Conservation (phyloP, 2,888 invertebrate genomes). For the Drosophila conformis region DNA sequence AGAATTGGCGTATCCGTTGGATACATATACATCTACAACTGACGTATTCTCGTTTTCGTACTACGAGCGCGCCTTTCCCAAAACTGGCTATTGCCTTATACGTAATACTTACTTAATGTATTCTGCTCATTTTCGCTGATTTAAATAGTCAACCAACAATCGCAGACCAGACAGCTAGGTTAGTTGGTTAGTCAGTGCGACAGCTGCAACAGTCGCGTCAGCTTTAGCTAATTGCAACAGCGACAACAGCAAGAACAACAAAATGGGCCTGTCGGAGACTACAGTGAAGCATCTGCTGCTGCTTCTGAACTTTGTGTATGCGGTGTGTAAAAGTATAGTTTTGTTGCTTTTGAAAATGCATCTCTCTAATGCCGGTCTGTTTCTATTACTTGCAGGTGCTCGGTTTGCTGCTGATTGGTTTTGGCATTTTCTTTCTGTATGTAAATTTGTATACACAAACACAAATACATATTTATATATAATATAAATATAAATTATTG, state of each 20-base stretch:
- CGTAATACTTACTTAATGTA: conserved; percentile 62
- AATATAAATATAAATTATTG: background rate
- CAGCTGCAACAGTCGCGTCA: conserved; percentile 18
- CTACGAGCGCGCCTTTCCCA: conserved; percentile 24
- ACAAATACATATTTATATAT: background rate
- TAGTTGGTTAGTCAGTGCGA: conserved; percentile 24
- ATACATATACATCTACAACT: conserved; percentile 26
- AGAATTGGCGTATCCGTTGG: conserved; percentile 38
- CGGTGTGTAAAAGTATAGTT: conserved; percentile 63
- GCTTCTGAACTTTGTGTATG: conserved; percentile 78
- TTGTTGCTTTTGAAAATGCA: background rate
- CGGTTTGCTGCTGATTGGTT: conserved; percentile 74
- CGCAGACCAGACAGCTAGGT: conserved; percentile 5
- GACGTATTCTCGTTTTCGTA: conserved; percentile 14
- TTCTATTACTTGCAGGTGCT: conserved; percentile 65
- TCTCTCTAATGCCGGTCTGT: conserved; percentile 11
- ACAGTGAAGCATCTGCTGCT: conserved; percentile 80
- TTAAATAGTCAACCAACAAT: conserved; percentile 43
- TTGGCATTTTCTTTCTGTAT: conserved; percentile 81
- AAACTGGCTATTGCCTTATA: conserved; percentile 67
- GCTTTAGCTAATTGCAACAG: conserved; percentile 29
- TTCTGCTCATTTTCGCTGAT: conserved; percentile 44
- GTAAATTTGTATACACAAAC: conserved; percentile 16
- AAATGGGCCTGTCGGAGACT: conserved; percentile 74
- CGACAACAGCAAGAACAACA: conserved; percentile 16